phyloP scores from a whole-genome alignment of 2,113 vertebrate species.

The Merops nubicus region DNA sequence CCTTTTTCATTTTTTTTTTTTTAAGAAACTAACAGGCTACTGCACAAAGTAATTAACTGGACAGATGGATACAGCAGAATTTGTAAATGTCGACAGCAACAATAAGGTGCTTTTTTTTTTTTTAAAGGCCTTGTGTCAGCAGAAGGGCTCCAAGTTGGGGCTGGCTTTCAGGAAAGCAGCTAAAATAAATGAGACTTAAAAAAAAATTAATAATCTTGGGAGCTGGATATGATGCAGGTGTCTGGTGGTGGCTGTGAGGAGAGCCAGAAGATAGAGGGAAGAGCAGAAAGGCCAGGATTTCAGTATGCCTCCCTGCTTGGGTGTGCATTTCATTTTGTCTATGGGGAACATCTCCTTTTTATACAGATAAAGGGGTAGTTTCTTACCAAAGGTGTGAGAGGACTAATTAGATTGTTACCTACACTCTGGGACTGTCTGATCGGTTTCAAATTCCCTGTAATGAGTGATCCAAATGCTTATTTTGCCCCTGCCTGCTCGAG shows the following conservation, averaged over 20 bases:
- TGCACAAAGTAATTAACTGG: slow-evolving; percentile 67
- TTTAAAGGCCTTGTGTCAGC: slow-evolving; percentile 24
- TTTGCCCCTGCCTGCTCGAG: not conserved
- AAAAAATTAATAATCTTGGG: not conserved
- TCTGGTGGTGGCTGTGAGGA: not conserved
- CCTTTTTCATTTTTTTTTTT: not conserved
- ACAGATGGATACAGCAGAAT: slow-evolving; percentile 47
- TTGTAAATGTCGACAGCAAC: slow-evolving; percentile 14
- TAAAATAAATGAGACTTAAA: not conserved
- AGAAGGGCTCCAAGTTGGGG: not conserved
- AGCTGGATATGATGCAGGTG: not conserved
- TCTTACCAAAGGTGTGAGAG: not conserved
- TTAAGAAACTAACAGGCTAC: slow-evolving; percentile 30
- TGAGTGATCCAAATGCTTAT: not conserved
- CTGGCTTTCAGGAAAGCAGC: not conserved
- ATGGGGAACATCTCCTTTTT: not conserved
- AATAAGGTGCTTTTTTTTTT: not conserved
- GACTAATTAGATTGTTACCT: not conserved
- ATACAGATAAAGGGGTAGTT: not conserved
- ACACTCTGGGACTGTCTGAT: not conserved
- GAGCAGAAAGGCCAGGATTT: not conserved
- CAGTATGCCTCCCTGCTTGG: not conserved
- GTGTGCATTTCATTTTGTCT: not conserved
- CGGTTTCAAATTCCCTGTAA: not conserved
- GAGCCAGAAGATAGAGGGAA: not conserved